Evolutionary conservation across 2,888 invertebrate species (phyloP).

Genomic region (Griposia aprilina): DNA sequence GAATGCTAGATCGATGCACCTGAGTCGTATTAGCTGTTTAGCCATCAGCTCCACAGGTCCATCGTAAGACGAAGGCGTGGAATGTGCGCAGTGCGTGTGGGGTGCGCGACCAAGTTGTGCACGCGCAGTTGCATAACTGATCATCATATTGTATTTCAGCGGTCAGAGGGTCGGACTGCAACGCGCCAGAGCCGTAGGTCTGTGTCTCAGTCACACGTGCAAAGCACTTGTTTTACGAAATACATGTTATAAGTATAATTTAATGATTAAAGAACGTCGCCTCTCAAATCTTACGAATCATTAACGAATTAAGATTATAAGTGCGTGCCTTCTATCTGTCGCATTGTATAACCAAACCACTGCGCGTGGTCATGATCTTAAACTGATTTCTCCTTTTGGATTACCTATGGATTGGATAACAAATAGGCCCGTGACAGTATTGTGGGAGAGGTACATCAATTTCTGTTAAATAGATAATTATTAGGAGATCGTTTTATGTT

Average conservation of each 20-base stretch:
- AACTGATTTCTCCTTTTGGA: not conserved
- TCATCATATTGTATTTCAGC: slow-evolving; percentile 61
- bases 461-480: no score
- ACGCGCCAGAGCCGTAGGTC: slow-evolving; percentile 31
- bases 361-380: not conserved
- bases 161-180: slow-evolving; percentile 56
- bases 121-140: slow-evolving; percentile 49
- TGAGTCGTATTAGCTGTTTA: not conserved
- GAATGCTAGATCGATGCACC: not conserved
- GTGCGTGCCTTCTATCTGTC: not conserved
- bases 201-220: slow-evolving; percentile 6
- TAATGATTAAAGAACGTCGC: not conserved
- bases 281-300: not conserved
- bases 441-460: no score
- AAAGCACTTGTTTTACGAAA: slow-evolving; percentile 1
- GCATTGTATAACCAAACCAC: not conserved
- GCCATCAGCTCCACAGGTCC: not conserved
- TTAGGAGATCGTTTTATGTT: no score
- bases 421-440: not conserved
- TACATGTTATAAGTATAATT: not conserved
- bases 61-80: not conserved
- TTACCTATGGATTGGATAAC: not conserved
- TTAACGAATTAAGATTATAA: not conserved
- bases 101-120: slow-evolving; percentile 25
- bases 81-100: slow-evolving; percentile 8